These are phyloP conservation scores for Zaprionus inermis DNA, from an alignment of 1,140 invertebrate genomes.

Conservation along the genomic window DNA sequence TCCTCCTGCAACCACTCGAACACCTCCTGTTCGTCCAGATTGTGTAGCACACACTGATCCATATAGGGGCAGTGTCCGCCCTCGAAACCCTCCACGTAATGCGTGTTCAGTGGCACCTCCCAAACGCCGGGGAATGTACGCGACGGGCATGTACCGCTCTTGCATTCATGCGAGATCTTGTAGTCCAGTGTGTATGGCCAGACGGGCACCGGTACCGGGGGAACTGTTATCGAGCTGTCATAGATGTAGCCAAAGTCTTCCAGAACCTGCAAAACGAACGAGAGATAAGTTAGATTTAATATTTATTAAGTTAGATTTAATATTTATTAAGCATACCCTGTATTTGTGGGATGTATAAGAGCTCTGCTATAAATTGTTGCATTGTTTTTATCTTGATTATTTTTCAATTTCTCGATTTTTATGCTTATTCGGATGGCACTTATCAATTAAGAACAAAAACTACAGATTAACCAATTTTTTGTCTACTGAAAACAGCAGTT, in stretches of 20 bases:
- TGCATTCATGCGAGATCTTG: constrained; percentile 96
- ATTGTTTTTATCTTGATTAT: no score
- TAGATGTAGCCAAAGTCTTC: constrained; percentile 97
- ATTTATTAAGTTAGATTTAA: no score
- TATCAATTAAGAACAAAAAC: no score
- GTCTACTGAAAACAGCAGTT: no score
- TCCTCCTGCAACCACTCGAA: constrained; percentile 96
- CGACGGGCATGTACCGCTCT: constrained; percentile 95
- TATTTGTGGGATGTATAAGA: no score
- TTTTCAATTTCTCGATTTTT: no score
- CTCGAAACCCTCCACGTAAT: constrained; percentile 94
- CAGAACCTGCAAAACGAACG: constrained; percentile 86
- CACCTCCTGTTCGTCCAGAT: constrained; percentile 93
- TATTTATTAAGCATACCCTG: no score
- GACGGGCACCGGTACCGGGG: constrained; percentile 92
- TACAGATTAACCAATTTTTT: no score
- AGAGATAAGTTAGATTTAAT: neutral
- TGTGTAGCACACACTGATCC: constrained; percentile 96
- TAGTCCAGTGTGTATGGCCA: constrained; percentile 98
- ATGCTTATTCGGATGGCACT: no score
- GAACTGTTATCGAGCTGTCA: constrained; percentile 95
- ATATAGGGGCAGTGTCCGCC: constrained; percentile 96
- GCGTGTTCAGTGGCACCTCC: constrained; percentile 97
- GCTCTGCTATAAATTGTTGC: no score
- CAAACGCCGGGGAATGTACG: constrained; percentile 96